Base-by-base conservation (phyloP, 2,888 invertebrate genomes). In the Quadroppia sp. region DNA sequence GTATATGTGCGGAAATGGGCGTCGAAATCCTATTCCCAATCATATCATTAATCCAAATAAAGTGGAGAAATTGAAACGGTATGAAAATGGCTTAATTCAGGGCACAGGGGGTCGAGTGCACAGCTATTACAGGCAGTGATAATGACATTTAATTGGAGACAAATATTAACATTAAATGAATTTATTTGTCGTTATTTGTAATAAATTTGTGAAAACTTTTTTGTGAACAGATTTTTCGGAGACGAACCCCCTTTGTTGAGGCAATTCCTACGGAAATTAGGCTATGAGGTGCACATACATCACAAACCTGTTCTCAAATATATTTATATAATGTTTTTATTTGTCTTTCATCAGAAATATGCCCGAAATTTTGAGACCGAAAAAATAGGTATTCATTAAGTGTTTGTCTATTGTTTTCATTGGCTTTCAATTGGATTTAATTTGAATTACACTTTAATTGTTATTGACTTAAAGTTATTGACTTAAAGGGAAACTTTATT, bases 171-270 rank as follows among this genome's bases (percentile, higher is more conserved):
- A n/a, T n/a, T n/a, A n/a, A n/a, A n/a, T n/a, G n/a, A n/a, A n/a
- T n/a, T n/a, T n/a, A n/a, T n/a, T n/a, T n/a, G n/a, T n/a, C n/a
- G n/a, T 40, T 40, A 25, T 48, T 48, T 48, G 3, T 9, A 9
- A 48, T 11, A 64, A 64, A 36, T 64, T 11, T 20, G 6, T 64
- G 30, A 36, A 36, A 32, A 28, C 9, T 15, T 32, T 59, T 71
- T 45, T 4, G 1, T 40, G 13, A 13, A 42, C 50, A 78, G 83
- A 77, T 94, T 94, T 86, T 94, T 94, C 85, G 94, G 94, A 32
- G 91, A 92, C 82, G 94, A 94, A 83, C 94, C 94, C 40, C 94
- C 94, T 13, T 86, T 94, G 78, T 88, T 94, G 83, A 87, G 93
- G 82, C 86, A 94, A 75, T 94, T 94, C 85, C 86, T 94, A 72